A percentile compares a stretch with the other conserved stretches of the same genome.
phyloP scores from a whole-genome alignment of 2,888 invertebrate species.

The Epistrophella euchroma region DNA sequence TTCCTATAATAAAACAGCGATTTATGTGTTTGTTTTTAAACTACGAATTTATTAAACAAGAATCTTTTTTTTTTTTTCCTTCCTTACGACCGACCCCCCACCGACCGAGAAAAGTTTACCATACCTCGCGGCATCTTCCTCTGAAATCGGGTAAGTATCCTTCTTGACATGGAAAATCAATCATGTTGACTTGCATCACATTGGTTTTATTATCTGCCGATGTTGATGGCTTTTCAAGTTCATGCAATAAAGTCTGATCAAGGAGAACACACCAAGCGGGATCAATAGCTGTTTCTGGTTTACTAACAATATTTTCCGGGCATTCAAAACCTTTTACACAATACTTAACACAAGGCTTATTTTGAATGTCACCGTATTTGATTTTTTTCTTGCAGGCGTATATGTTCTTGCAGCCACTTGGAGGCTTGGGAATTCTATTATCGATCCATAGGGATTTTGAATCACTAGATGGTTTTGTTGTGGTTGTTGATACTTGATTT shows the following conservation, averaged over 20 bases:
- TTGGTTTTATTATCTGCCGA: neutral
- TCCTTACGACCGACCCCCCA: neutral
- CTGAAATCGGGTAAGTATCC: constrained; percentile 81
- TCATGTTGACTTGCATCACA: constrained; percentile 80
- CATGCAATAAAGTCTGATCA: constrained; percentile 76
- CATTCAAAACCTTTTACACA: constrained; percentile 79
- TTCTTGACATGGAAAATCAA: constrained; percentile 82
- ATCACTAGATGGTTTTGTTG: constrained; percentile 27
- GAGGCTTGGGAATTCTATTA: constrained; percentile 78
- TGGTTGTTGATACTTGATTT: constrained; percentile 33
- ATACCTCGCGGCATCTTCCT: constrained; percentile 81
- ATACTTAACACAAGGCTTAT: constrained; percentile 79
- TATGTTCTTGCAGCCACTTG: constrained; percentile 76
- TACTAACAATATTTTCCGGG: constrained; percentile 70
- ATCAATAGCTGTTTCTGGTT: constrained; percentile 53
- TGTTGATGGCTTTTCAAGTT: neutral
- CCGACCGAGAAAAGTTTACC: constrained; percentile 73
- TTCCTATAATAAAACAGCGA: neutral
- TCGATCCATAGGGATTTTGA: constrained; percentile 72
- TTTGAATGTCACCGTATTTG: constrained; percentile 64
- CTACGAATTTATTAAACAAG: neutral
- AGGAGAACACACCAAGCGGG: constrained; percentile 79
- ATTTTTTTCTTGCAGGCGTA: constrained; percentile 79
- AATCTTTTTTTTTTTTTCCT: neutral
- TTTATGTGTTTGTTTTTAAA: neutral